Percentiles rank a stretch among this genome's conserved stretches.
These are phyloP conservation scores for Sinocyclocheilus maitianheensis DNA, from an alignment of 2,113 vertebrate genomes.

Conservation along the genomic window DNA sequence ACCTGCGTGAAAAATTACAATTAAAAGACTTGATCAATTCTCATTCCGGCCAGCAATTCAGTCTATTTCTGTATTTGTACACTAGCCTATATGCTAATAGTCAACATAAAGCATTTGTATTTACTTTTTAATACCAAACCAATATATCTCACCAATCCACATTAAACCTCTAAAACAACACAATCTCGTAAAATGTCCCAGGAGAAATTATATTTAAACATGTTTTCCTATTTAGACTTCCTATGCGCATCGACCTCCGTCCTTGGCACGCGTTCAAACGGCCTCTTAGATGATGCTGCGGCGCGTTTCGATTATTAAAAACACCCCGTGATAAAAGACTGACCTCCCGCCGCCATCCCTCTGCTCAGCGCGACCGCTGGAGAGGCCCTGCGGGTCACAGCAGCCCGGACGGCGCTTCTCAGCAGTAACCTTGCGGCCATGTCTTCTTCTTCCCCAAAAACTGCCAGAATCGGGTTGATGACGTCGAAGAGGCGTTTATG, in stretches of 20 bases:
- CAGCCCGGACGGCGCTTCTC: slow-evolving; percentile 65
- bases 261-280: slow-evolving; percentile 48
- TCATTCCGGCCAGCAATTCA: not conserved
- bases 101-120: not conserved
- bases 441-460: slow-evolving; percentile 40
- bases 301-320: not conserved
- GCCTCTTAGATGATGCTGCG: slow-evolving; percentile 24
- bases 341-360: slow-evolving; percentile 73
- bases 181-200: not conserved
- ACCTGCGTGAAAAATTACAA: slow-evolving; percentile 64
- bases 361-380: slow-evolving; percentile 55
- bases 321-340: slow-evolving; percentile 25
- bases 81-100: not conserved
- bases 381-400: slow-evolving; percentile 45
- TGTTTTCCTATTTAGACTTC: not conserved
- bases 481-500: slow-evolving; percentile 19
- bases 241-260: slow-evolving; percentile 15
- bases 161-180: not conserved
- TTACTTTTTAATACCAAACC: too few relatives aligned
- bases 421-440: slow-evolving; percentile 80
- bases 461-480: slow-evolving; percentile 29
- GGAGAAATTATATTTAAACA: not conserved
- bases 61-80: not conserved
- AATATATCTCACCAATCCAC: not conserved
- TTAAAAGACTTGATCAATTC: not conserved